Conservation (phyloP, 1,140 invertebrate genomes). For the Diabrotica undecimpunctata region DNA sequence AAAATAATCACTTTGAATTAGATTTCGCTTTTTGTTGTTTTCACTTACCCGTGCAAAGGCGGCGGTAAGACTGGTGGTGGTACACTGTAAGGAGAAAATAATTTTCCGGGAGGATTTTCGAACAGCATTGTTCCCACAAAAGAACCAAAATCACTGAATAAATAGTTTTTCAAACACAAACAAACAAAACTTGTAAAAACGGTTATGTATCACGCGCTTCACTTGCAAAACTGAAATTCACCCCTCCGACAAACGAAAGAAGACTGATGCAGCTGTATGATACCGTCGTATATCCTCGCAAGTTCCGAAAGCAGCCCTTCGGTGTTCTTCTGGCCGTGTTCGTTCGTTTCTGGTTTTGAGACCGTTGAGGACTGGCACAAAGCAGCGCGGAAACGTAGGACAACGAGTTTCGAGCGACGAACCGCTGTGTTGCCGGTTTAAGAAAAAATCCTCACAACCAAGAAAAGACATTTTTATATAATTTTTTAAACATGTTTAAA, state of each 20-base stretch:
- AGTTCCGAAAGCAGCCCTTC: slow-evolving; percentile 22
- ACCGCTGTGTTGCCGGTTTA: neutral
- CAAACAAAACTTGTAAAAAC: neutral
- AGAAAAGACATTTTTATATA: neutral
- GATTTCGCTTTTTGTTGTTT: slow-evolving; percentile 4
- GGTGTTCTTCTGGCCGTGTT: slow-evolving; percentile 11
- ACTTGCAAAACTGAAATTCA: slow-evolving; percentile 5
- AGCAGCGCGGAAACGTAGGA: neutral
- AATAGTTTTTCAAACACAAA: neutral
- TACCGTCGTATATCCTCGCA: slow-evolving; percentile 14
- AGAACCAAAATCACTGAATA: slow-evolving; percentile 3
- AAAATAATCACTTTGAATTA: neutral
- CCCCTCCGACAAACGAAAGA: slow-evolving; percentile 15
- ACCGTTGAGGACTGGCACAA: slow-evolving; percentile 1
- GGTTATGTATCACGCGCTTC: neutral
- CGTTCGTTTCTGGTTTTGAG: slow-evolving; percentile 21
- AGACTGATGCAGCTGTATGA: slow-evolving; percentile 29
- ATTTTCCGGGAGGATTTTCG: slow-evolving; percentile 32
- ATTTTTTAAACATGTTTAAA: too few relatives aligned
- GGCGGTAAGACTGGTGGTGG: slow-evolving; percentile 37
- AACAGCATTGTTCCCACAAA: slow-evolving; percentile 31
- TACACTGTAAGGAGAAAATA: slow-evolving; percentile 35
- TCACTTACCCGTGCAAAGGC: slow-evolving; percentile 31
- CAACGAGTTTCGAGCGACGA: neutral
- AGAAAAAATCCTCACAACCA: neutral